Percentiles rank a stretch among this genome's conserved stretches.
These are phyloP conservation scores for Mesoligia furuncula DNA, from an alignment of 2,888 invertebrate genomes.

Conservation along the genomic window DNA sequence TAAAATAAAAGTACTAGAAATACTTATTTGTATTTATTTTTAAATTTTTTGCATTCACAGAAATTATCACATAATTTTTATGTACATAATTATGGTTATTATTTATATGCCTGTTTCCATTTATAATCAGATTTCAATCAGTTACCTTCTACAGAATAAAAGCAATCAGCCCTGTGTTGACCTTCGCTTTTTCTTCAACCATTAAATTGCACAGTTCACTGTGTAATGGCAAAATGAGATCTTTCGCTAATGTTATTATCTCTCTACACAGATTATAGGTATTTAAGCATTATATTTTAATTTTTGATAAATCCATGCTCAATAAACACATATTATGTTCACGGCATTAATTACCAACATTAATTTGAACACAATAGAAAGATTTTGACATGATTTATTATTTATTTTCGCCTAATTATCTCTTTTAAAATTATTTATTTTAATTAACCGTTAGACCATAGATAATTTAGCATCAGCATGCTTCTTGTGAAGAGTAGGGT, in stretches of 20 bases:
- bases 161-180: background rate
- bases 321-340: background rate
- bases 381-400: background rate
- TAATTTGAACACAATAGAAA: background rate
- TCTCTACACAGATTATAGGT: background rate
- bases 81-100: background rate
- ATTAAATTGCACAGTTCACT: too few relatives aligned
- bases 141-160: background rate
- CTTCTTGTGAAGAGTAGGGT: background rate
- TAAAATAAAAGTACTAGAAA: too few relatives aligned
- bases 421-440: background rate
- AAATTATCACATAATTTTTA: background rate
- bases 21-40: background rate
- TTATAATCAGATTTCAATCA: background rate
- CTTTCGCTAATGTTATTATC: background rate
- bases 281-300: background rate
- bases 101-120: background rate
- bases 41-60: background rate
- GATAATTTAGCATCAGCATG: background rate
- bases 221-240: background rate
- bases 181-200: too few relatives aligned
- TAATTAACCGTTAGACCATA: conserved; percentile 22
- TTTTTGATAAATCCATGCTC: background rate
- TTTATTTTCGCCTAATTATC: conserved; percentile 9
- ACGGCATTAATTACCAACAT: background rate